Base-by-base conservation (phyloP, 64 coral and sea anemone species). In the Stichodactyla helianthus region DNA sequence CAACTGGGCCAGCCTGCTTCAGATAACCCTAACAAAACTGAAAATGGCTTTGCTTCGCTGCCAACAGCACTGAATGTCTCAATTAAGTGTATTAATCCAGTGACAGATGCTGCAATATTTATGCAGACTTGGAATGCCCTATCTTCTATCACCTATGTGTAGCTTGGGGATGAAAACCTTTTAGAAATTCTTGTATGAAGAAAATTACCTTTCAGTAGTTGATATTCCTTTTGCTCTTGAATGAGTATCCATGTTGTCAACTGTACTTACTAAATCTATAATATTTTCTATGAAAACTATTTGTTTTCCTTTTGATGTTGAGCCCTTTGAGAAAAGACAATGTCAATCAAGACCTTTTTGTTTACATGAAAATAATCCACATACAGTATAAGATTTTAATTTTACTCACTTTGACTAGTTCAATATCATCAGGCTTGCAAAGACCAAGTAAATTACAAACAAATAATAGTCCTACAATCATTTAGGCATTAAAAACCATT, bases 381-480 rank as follows among this genome's bases (percentile, higher is more conserved):
- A 65, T 18, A 65, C 1, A 65, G 19, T 19, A 59, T 22, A 65
- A 65, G 19, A 68, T 22, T 57, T 15, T 44, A 22, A 16, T 82
- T 44, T 25, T 50, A 54, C 51, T 83, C 94, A 98, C 95, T 87
- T 86, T 94, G 54, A 98, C 77, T 61, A 98, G 88, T 68, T 94
- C 96, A 86, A 98, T 92, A 85, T 98, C 96, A 88, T 98, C 93
- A 90, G 87, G 89, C 50, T 65, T 84, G 82, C 96, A 98, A 17
- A 98, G 88, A 55, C 96, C 90, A 55, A 98, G 76, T 11, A 98
- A 79, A 86, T 92, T 91, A 59, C 83, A 60, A 62, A 89, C 88
- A 93, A 98, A 98, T 59, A 98, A 87, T 51, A 98, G 70, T 61
- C 85, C 96, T 98, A 52, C 17, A 89, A 87, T 65, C 18, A n/a